A percentile compares a stretch with the other conserved stretches of the same genome.
These are phyloP conservation scores for Drosophila antonietae DNA, from an alignment of 2,888 invertebrate species.

Conservation along the genomic window DNA sequence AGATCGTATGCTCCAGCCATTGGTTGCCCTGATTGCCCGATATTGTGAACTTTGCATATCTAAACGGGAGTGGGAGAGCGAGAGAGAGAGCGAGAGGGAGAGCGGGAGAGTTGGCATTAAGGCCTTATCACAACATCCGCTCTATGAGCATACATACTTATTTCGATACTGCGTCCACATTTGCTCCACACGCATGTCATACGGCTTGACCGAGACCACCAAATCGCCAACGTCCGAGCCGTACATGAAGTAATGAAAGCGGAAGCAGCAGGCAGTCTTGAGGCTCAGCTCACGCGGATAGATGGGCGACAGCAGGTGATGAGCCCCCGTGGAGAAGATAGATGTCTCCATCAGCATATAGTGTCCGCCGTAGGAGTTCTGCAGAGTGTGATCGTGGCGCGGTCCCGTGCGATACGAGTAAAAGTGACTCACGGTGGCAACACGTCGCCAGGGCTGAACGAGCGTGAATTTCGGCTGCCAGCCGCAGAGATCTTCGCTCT, in stretches of 20 bases:
- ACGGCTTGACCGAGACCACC: constrained; percentile 86
- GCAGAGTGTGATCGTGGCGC: constrained; percentile 90
- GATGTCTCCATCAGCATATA: constrained; percentile 92
- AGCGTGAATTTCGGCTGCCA: constrained; percentile 89
- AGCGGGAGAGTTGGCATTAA: neutral
- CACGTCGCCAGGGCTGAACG: constrained; percentile 90
- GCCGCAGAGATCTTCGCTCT: constrained; percentile 88
- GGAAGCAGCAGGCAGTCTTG: constrained; percentile 86
- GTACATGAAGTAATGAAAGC: constrained; percentile 92
- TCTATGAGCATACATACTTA: constrained; percentile 28
- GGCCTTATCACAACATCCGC: constrained; percentile 44
- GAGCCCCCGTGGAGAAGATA: neutral
- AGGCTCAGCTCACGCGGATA: constrained; percentile 86
- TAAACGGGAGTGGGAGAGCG: constrained; percentile 2
- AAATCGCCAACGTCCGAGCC: constrained; percentile 87
- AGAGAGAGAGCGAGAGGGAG: neutral
- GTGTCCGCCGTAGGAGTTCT: constrained; percentile 87
- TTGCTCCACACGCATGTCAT: constrained; percentile 68
- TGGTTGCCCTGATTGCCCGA: constrained; percentile 89
- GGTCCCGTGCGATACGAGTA: constrained; percentile 87
- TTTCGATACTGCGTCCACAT: constrained; percentile 30
- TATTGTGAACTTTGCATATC: constrained; percentile 86
- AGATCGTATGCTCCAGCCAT: constrained; percentile 87
- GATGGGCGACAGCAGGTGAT: constrained; percentile 90
- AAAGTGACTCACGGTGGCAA: constrained; percentile 85